These are phyloP conservation scores for Capra hircus DNA, from an alignment of 2,113 vertebrate genomes.

Conservation along the genomic window DNA sequence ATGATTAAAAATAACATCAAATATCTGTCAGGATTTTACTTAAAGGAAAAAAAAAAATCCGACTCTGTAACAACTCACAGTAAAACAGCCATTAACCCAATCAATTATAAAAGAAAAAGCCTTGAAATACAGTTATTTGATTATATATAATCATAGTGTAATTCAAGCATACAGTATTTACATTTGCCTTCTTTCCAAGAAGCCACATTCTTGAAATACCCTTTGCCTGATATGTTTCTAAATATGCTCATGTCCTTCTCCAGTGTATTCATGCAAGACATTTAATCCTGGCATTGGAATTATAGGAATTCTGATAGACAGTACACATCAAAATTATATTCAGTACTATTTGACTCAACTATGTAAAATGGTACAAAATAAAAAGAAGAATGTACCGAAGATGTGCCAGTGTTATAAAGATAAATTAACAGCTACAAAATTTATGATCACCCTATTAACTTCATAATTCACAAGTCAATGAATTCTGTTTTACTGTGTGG, in stretches of 20 bases:
- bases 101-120: conserved; percentile 69
- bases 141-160: conserved; percentile 71
- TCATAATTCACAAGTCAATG: conserved; percentile 82
- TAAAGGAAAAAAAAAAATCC: conserved; percentile 29
- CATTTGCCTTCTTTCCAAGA: conserved; percentile 66
- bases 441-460: conserved; percentile 84
- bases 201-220: conserved; percentile 71
- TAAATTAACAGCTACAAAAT: conserved; percentile 81
- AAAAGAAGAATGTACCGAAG: conserved; percentile 70
- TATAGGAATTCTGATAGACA: conserved; percentile 63
- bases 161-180: conserved; percentile 69
- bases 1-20: conserved; percentile 67
- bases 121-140: conserved; percentile 73
- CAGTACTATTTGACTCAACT: conserved; percentile 59
- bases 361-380: conserved; percentile 65
- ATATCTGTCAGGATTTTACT: conserved; percentile 66
- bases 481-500: conserved; percentile 79
- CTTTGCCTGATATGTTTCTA: conserved; percentile 69
- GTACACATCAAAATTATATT: conserved; percentile 71
- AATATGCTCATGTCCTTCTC: conserved; percentile 67
- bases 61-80: conserved; percentile 64
- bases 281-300: conserved; percentile 54
- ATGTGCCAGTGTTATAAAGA: conserved; percentile 74
- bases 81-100: conserved; percentile 71
- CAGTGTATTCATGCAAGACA: conserved; percentile 58